phyloP scores from a whole-genome alignment of 2,113 vertebrate genomes.

The Symphodus melops region DNA sequence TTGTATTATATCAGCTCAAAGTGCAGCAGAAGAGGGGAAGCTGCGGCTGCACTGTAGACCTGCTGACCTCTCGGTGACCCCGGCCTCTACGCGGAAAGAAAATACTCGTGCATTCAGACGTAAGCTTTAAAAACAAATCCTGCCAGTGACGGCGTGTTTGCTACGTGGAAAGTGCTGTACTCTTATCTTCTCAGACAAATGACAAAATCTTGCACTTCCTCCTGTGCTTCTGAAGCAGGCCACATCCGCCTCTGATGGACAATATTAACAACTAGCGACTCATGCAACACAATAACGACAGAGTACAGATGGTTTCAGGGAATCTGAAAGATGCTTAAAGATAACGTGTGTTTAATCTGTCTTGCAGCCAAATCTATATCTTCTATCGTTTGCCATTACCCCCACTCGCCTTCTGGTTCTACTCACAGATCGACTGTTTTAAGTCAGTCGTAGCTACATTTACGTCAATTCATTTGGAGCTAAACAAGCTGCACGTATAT shows the following conservation, averaged over 20 bases:
- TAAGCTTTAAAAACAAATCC: conserved; percentile 69
- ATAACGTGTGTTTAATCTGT: neutral
- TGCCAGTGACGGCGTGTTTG: conserved; percentile 37
- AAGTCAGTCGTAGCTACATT: neutral
- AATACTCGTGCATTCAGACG: conserved; percentile 46
- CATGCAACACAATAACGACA: neutral
- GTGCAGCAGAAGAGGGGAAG: neutral
- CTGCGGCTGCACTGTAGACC: conserved; percentile 50
- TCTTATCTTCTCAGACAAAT: neutral
- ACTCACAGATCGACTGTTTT: neutral
- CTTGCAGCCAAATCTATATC: neutral
- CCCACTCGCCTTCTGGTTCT: neutral
- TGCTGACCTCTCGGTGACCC: conserved; percentile 82
- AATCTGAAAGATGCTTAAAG: neutral
- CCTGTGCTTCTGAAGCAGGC: neutral
- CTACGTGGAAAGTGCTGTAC: neutral
- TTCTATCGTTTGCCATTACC: neutral
- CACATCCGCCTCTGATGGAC: conserved; percentile 4
- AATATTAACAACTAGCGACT: neutral
- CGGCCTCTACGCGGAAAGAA: conserved; percentile 50
- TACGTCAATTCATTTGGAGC: neutral
- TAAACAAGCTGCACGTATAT: neutral
- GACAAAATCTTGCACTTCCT: neutral
- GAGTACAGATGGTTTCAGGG: too few species aligned
- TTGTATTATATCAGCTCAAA: neutral